A percentile compares a stretch with the other conserved stretches of the same genome.
phyloP scores from a whole-genome alignment of 2,113 vertebrate species.

The Neogobius melanostomus region DNA sequence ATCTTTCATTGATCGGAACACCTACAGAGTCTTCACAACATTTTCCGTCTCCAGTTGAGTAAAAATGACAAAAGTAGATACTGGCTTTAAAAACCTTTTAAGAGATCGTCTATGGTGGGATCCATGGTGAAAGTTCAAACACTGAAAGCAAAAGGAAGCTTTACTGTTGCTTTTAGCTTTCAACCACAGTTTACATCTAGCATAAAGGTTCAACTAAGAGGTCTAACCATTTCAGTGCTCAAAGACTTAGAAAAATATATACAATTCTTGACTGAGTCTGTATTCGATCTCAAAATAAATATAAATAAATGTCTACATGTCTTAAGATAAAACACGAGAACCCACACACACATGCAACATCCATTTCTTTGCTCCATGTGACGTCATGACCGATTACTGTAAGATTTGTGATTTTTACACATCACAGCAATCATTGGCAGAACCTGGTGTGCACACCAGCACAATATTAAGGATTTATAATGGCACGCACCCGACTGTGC shows the following conservation, averaged over 20 bases:
- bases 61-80: neutral
- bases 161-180: constrained; percentile 5
- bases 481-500: neutral
- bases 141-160: constrained; percentile 5
- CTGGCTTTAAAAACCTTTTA: constrained; percentile 11
- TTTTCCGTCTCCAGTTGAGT: neutral
- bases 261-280: neutral
- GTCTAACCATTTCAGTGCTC: neutral
- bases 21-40: constrained; percentile 7
- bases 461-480: constrained; percentile 11
- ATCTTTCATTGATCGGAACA: neutral
- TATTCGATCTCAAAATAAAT: neutral
- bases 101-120: neutral
- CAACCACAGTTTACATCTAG: neutral
- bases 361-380: neutral
- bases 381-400: neutral
- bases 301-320: too few species aligned
- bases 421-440: neutral
- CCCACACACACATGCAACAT: neutral
- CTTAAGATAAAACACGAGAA: neutral
- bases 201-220: neutral
- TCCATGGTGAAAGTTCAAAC: constrained; percentile 5
- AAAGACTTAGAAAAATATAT: neutral
- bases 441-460: constrained; percentile 4
- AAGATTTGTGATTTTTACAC: neutral